Percentiles rank a stretch among this genome's conserved stretches.
phyloP scores from a whole-genome alignment of 2,113 vertebrate genomes.

The Crocuta crocuta region DNA sequence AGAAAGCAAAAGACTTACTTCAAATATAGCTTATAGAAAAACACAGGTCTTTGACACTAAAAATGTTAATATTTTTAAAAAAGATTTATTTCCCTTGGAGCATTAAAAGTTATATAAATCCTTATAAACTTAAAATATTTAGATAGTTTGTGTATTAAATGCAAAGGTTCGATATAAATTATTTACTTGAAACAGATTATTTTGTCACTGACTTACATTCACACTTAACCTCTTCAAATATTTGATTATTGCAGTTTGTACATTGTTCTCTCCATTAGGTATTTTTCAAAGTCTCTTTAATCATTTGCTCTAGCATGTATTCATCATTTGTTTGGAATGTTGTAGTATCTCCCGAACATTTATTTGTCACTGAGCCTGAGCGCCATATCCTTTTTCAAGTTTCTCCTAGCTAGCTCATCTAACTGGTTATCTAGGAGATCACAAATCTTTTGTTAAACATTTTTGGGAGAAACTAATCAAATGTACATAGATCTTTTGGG shows the following conservation, averaged over 20 bases:
- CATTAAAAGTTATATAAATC: background rate
- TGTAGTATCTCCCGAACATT: background rate
- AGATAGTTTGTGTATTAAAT: background rate
- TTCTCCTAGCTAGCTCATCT: background rate
- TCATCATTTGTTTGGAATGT: background rate
- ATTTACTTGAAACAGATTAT: background rate
- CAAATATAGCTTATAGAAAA: background rate
- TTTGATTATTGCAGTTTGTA: background rate
- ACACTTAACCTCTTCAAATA: background rate
- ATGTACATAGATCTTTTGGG: background rate
- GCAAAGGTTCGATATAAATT: background rate
- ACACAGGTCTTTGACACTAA: background rate
- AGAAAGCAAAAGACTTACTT: background rate
- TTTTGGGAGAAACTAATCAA: background rate
- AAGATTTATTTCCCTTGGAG: background rate
- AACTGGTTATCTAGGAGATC: background rate
- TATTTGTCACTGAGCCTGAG: background rate
- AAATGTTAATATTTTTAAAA: conserved; percentile 11
- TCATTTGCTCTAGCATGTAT: background rate
- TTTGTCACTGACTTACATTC: background rate
- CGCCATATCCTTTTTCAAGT: background rate
- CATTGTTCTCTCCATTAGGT: background rate
- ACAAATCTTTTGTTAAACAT: background rate
- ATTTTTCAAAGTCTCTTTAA: background rate
- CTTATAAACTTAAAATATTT: background rate